Percentiles rank a stretch among this genome's conserved stretches.
Evolutionary conservation across 2,113 vertebrate genomes (phyloP).

Genomic region (Solea solea): DNA sequence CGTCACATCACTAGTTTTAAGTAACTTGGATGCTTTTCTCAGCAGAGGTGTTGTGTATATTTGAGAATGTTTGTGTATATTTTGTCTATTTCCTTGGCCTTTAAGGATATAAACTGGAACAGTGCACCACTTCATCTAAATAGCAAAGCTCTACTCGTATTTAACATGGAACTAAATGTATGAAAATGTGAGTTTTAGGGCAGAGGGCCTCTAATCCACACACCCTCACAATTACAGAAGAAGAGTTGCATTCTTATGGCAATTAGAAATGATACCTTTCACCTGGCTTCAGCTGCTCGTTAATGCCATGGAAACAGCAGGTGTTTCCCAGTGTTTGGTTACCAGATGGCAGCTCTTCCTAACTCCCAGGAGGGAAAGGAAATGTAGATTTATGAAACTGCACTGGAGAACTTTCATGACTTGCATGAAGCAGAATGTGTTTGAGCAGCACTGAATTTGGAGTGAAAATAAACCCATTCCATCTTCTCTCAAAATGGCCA

Average conservation of each 20-base stretch:
- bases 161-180: neutral
- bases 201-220: neutral
- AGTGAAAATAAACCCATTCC: neutral
- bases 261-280: neutral
- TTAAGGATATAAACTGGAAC: neutral
- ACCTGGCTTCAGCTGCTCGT: conserved; percentile 11
- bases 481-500: neutral
- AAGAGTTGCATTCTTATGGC: conserved; percentile 1
- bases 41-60: neutral
- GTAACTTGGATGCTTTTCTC: too few species aligned
- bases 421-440: too few species aligned
- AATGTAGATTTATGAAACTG: neutral
- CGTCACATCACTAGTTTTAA: too few species aligned
- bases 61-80: neutral
- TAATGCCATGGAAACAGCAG: conserved; percentile 8
- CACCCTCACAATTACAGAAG: neutral
- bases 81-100: neutral
- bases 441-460: neutral
- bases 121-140: neutral
- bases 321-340: neutral
- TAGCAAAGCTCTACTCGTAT: neutral
- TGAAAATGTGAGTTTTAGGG: too few species aligned
- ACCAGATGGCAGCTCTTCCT: neutral
- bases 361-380: neutral
- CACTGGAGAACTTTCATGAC: neutral